Base-by-base conservation (phyloP, 64 coral and sea anemone genomes). In the Dendrophyllia cribrosa region DNA sequence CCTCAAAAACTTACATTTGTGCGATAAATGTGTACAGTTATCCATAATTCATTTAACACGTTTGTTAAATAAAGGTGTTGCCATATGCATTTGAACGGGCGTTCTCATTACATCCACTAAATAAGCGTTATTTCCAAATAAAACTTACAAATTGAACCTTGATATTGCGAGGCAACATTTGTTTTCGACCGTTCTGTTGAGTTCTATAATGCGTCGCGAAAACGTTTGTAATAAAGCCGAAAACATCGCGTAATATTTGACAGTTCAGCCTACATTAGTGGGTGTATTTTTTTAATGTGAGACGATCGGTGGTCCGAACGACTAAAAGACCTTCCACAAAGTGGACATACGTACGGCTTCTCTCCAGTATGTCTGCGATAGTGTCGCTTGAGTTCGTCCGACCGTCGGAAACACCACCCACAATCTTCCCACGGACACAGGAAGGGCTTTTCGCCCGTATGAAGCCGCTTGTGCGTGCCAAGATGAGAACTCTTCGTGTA, bases 281-380 rank as follows among this genome's bases (percentile, higher is more conserved):
- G 95, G 21, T 96, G 95, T 23, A 96, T 88, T 69, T 96, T 96
- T 53, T 91, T 93, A n/a, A 96, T 96, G 66, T 96, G 95, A 13
- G 95, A 96, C 7, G 95, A 83, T 72, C 95, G 86, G 52, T 96
- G 95, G 53, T 96, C 95, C 20, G 95, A 96, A 34, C 95, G 91
- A 79, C 95, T 96, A 76, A 96, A 96, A 25, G 95, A 92, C 64
- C 95, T 96, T 4, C 95, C 95, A 78, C 95, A 96, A 51, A 96
- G 60, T 14, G 95, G 95, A 87, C 95, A 96, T 7, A 92, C 87
- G 55, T 96, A 96, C 0, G 95, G 95, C 45, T 96, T 96, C 64
- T 96, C 95, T 21, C 95, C 95, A 26, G 95, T 96, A 24, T 96
- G 95, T 78, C 95, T 71, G 64, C 95, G 91, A 73, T 96, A 96